phyloP scores from a whole-genome alignment of 2,888 invertebrate genomes.

The Euspilapteryx auroguttella region DNA sequence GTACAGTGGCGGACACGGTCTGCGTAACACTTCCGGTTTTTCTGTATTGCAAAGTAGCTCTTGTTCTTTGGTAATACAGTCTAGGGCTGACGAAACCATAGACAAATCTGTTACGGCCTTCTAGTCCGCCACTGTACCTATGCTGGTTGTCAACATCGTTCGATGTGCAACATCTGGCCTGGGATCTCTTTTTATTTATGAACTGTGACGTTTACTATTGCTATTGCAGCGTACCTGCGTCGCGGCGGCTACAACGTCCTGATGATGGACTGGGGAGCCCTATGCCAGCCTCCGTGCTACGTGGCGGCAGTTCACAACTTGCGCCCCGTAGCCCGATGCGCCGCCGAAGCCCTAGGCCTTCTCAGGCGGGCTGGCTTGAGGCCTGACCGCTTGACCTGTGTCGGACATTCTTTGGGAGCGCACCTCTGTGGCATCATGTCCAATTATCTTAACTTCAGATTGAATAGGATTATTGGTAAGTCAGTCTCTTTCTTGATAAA shows the following conservation, averaged over 20 bases:
- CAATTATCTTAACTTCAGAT: conserved; percentile 70
- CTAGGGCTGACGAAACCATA: no score
- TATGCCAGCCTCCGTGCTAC: conserved; percentile 71
- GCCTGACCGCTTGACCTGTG: conserved; percentile 69
- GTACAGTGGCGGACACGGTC: no score
- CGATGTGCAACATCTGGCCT: no score
- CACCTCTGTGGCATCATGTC: conserved; percentile 77
- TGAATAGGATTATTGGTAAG: conserved; percentile 72
- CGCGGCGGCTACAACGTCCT: conserved; percentile 78
- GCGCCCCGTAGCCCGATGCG: conserved; percentile 70
- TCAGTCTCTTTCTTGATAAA: conserved; percentile 2
- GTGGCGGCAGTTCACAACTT: conserved; percentile 77
- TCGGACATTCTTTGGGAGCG: conserved; percentile 77
- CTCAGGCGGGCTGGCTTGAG: conserved; percentile 67
- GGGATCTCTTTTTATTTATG: no score
- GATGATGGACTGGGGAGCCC: conserved; percentile 75
- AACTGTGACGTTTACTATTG: conserved; percentile 2
- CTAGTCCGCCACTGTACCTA: no score
- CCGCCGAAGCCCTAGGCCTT: conserved; percentile 64
- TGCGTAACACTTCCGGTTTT: no score
- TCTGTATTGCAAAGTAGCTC: no score
- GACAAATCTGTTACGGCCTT: no score
- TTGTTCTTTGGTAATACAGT: no score
- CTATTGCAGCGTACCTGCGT: conserved; percentile 64
- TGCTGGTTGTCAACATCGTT: no score